These are phyloP conservation scores for Alosa sapidissima DNA, from an alignment of 2,797 vertebrate species.

Conservation along the genomic window DNA sequence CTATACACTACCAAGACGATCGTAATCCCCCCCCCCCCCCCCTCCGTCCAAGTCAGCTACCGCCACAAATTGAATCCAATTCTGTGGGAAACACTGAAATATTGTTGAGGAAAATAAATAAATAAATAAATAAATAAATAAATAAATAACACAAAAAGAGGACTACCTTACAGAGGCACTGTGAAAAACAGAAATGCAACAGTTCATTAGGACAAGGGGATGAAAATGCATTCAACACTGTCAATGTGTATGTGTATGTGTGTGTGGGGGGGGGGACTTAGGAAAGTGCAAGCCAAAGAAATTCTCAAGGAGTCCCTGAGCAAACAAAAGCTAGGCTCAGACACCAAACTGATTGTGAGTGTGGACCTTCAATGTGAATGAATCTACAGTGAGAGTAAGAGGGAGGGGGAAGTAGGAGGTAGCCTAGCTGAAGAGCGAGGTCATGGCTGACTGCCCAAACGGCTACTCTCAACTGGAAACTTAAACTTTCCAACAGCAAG, in stretches of 20 bases:
- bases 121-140: not conserved
- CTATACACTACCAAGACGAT: too few species aligned
- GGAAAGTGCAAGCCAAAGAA: not conserved
- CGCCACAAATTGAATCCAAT: too few species aligned
- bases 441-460: slow-evolving; percentile 17
- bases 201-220: slow-evolving; percentile 29
- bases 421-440: not conserved
- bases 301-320: not conserved
- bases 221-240: slow-evolving; percentile 17
- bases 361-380: slow-evolving; percentile 13
- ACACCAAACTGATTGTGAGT: not conserved
- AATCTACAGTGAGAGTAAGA: slow-evolving; percentile 1
- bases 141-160: not conserved
- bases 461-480: not conserved
- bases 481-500: not conserved
- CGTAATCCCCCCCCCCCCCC: too few species aligned
- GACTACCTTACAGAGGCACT: slow-evolving; percentile 29
- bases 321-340: not conserved
- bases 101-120: not conserved
- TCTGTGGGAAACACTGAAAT: not conserved
- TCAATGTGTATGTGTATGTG: not conserved
- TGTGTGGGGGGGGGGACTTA: not conserved
- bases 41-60: too few species aligned
- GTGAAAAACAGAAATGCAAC: not conserved
- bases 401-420: slow-evolving; percentile 19